These are phyloP conservation scores for Bos indicus DNA, from an alignment of 2,113 vertebrate genomes.

Conservation along the genomic window DNA sequence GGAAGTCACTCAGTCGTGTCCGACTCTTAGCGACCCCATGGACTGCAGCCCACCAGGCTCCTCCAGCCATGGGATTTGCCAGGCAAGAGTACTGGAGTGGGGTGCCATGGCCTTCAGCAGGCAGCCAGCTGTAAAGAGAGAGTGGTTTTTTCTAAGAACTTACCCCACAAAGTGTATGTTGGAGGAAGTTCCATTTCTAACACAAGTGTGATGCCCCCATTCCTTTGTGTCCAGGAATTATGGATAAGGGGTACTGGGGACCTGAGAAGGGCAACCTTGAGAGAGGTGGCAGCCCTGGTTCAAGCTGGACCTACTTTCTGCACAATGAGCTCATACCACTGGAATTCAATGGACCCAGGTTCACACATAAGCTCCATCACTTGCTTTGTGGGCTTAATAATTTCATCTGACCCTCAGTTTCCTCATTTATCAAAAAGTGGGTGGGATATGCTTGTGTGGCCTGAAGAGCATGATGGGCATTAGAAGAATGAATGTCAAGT, in stretches of 20 bases:
- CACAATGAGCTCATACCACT: background rate
- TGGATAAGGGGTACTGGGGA: background rate
- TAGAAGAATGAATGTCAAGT: background rate
- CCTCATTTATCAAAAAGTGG: background rate
- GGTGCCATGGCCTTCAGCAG: background rate
- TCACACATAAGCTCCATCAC: background rate
- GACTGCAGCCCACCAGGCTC: too few species aligned
- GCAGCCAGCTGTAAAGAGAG: conserved; percentile 41
- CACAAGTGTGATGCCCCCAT: background rate
- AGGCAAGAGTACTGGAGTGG: too few species aligned
- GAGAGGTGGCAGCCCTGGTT: background rate
- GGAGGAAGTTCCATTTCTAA: conserved; percentile 43
- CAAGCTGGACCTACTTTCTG: background rate
- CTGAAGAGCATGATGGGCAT: background rate
- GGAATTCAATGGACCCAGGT: background rate
- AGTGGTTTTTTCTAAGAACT: conserved; percentile 54
- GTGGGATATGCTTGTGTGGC: too few species aligned
- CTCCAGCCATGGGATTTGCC: too few species aligned
- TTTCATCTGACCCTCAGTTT: background rate
- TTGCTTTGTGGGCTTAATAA: background rate
- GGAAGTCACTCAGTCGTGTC: too few species aligned
- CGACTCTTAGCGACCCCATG: too few species aligned
- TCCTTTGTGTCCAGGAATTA: conserved; percentile 19
- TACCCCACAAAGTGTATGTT: conserved; percentile 19
- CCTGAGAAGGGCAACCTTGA: background rate